Evolutionary conservation across 2,888 invertebrate species (phyloP).

Genomic region (Ischnus inquisitorius): DNA sequence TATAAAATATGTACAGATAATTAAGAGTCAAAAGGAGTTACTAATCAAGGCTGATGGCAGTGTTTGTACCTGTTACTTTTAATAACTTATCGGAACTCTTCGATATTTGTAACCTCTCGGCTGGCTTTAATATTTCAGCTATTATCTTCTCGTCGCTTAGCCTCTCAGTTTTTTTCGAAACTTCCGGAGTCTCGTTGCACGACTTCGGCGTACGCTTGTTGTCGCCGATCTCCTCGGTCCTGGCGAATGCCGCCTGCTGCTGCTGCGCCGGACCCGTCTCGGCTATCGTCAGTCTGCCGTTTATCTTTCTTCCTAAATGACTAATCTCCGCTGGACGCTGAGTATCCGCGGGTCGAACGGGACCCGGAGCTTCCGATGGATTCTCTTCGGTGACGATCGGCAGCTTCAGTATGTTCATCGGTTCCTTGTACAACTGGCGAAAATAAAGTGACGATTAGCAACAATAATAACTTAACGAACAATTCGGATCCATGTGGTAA

Average conservation of each 20-base stretch:
- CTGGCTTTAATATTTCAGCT: constrained; percentile 84
- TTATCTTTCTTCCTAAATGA: constrained; percentile 79
- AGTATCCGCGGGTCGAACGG: constrained; percentile 66
- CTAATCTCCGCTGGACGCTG: constrained; percentile 68
- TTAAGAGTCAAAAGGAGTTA: constrained; percentile 75
- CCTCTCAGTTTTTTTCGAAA: constrained; percentile 73
- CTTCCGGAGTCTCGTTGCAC: constrained; percentile 36
- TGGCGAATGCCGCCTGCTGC: constrained; percentile 47
- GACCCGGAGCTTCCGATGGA: constrained; percentile 65
- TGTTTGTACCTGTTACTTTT: constrained; percentile 82
- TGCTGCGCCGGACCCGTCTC: constrained; percentile 59
- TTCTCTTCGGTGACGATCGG: constrained; percentile 75
- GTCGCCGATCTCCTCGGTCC: constrained; percentile 22
- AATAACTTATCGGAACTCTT: constrained; percentile 77
- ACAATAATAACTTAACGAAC: not conserved
- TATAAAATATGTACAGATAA: constrained; percentile 84
- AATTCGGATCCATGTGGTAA: too few relatives aligned
- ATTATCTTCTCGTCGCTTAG: constrained; percentile 83
- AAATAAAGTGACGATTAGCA: constrained; percentile 13
- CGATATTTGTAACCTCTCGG: constrained; percentile 79
- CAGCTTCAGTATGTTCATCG: constrained; percentile 79
- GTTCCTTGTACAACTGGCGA: constrained; percentile 83
- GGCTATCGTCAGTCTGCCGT: constrained; percentile 79
- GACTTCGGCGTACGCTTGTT: constrained; percentile 40
- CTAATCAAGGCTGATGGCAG: constrained; percentile 85